These are phyloP conservation scores for Crossocerus cetratus DNA, from an alignment of 2,888 invertebrate genomes.

Conservation along the genomic window DNA sequence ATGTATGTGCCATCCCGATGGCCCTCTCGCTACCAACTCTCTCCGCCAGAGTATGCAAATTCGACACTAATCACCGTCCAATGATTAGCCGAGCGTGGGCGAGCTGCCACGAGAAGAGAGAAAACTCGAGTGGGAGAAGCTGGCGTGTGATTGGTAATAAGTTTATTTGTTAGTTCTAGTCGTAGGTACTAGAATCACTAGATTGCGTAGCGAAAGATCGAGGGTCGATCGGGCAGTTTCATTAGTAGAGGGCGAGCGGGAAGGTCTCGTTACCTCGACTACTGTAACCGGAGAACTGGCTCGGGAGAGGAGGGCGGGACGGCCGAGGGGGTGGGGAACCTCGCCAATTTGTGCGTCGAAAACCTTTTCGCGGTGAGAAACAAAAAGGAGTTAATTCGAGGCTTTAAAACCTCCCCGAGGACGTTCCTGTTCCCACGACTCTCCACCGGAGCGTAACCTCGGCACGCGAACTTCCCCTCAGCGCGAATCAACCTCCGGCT, in stretches of 20 bases:
- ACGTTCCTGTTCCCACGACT: conserved; percentile 67
- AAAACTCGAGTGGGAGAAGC: not conserved
- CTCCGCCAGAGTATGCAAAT: not conserved
- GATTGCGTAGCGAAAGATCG: not conserved
- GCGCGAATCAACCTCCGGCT: conserved; percentile 41
- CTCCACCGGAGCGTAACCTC: conserved; percentile 54
- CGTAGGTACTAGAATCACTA: not conserved
- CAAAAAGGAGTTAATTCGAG: conserved; percentile 65
- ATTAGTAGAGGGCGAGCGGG: conserved; percentile 33
- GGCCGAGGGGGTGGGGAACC: not conserved
- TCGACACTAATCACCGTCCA: not conserved
- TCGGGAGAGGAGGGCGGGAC: conserved; percentile 9
- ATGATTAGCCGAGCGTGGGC: not conserved
- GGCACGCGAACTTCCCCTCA: conserved; percentile 58
- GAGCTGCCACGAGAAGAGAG: not conserved
- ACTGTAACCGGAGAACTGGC: conserved; percentile 31
- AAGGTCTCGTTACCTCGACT: conserved; percentile 36
- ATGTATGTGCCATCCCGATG: conserved; percentile 21
- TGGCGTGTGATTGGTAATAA: too few relatives aligned
- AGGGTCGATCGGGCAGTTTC: conserved; percentile 7
- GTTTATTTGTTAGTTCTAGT: too few relatives aligned
- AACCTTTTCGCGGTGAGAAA: conserved; percentile 38
- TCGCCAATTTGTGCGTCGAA: conserved; percentile 53
- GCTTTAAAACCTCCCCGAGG: conserved; percentile 57
- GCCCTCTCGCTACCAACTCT: not conserved